Conservation (phyloP, 2,888 invertebrate genomes). For the Ichneumoninae sp. region DNA sequence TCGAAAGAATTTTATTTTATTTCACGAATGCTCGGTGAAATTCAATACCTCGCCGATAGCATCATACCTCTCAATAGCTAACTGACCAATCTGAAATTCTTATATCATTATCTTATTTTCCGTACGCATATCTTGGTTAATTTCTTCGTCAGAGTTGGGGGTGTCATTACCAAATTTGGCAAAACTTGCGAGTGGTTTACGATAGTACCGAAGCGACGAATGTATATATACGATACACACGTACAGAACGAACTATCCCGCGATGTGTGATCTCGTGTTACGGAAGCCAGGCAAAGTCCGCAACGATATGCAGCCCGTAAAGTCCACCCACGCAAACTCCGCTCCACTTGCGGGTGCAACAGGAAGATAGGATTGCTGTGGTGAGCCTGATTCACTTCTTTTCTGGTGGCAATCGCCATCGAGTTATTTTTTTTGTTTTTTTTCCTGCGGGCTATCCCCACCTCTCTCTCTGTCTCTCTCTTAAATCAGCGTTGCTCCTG, state of each 20-base stretch:
- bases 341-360: slow-evolving; percentile 10
- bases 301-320: slow-evolving; percentile 51
- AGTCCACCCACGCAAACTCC: slow-evolving; percentile 59
- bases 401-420: slow-evolving; percentile 7
- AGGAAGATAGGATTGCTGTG: slow-evolving; percentile 7
- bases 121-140: background rate
- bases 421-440: background rate
- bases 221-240: background rate
- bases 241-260: slow-evolving; percentile 26
- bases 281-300: slow-evolving; percentile 55
- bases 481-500: background rate
- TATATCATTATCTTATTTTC: slow-evolving; percentile 19
- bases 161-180: slow-evolving; percentile 59
- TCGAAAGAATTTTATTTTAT: slow-evolving; percentile 2
- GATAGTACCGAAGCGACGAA: slow-evolving; percentile 44
- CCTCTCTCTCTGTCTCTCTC: background rate
- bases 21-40: slow-evolving; percentile 31
- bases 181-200: slow-evolving; percentile 57
- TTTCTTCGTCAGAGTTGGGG: background rate
- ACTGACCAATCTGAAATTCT: background rate
- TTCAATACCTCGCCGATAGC: slow-evolving; percentile 22
- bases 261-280: slow-evolving; percentile 56
- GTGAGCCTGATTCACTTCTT: slow-evolving; percentile 1
- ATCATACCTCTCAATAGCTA: slow-evolving; percentile 26
- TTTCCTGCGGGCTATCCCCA: background rate